Evolutionary conservation across 2,113 vertebrate species (phyloP), one percentile per base, ranked within the genome.

Genomic region (Calyptomena viridis): DNA sequence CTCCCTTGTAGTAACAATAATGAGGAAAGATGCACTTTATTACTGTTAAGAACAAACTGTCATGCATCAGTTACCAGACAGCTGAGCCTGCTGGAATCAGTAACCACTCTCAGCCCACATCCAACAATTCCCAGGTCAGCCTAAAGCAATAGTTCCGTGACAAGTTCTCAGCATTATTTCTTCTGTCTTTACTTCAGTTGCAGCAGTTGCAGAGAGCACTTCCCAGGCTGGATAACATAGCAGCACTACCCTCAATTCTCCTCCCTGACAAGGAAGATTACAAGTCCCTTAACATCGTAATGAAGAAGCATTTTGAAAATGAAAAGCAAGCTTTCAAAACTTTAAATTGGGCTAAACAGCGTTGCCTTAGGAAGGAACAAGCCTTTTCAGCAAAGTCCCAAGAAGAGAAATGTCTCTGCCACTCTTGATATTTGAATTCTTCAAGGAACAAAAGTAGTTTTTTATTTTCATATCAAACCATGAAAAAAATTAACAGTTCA

Each of bases 1-100:
- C 72, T 75, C 46, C 27, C 76, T 89, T 55, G 69, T 39, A 67
- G 63, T 12, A 23, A 72, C 63, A 50, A 15, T 53, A 44, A 52
- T 0, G 0, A 77, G n/a, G 30, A 39, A 53, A 58, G 16, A 14
- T 14, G 7, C 49, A 12, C 31, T 53, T 52, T 33, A 1, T 62
- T 84, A 47, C 17, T 35, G 11, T 28, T 31, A 84, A 49, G 28
- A 81, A 24, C 10, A 37, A 24, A 69, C 40, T 2, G 0, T 27
- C 62, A 19, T 68, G 40, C 69, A 52, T 64, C 44, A 58, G 17
- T 67, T 46, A 33, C 27, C 24, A 31, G 31, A 37, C 2, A 13
- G n/a, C 40, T 76, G 35, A 19, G 49, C 23, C 25, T 62, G 35
- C 66, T 69, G 64, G 50, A 87, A 68, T 49, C 40, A 69, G 21